These are phyloP conservation scores for Gymnoscelis rufifasciata DNA, from an alignment of 2,888 invertebrate genomes.

Conservation along the genomic window DNA sequence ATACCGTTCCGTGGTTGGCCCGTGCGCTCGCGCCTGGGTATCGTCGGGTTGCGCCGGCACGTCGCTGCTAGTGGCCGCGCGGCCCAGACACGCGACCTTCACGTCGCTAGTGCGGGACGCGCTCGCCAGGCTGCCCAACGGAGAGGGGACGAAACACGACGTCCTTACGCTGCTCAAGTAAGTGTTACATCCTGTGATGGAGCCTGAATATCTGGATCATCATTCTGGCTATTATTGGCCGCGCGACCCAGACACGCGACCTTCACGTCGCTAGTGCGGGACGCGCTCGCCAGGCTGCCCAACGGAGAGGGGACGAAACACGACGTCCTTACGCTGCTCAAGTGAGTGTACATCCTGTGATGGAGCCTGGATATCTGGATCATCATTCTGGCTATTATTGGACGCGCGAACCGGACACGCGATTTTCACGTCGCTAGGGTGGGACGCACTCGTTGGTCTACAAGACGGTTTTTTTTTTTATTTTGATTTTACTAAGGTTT, in stretches of 20 bases:
- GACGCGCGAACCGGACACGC: too few species aligned
- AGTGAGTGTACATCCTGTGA: too few species aligned
- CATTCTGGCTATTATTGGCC: too few species aligned
- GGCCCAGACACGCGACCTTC: slow-evolving; percentile 95
- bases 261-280: slow-evolving; percentile 93
- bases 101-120: slow-evolving; percentile 95
- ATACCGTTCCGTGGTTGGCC: slow-evolving; percentile 59
- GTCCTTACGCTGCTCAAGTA: slow-evolving; percentile 90
- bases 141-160: slow-evolving; percentile 94
- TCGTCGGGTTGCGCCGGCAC: slow-evolving; percentile 85
- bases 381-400: too few species aligned
- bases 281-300: slow-evolving; percentile 94
- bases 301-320: slow-evolving; percentile 96
- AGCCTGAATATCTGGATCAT: too few species aligned
- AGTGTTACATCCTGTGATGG: slow-evolving; percentile 7
- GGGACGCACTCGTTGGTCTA: too few species aligned
- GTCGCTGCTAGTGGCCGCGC: slow-evolving; percentile 86
- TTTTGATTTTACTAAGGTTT: too few species aligned
- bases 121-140: slow-evolving; percentile 94
- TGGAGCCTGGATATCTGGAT: too few species aligned
- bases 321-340: slow-evolving; percentile 93
- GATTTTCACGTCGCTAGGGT: too few species aligned
- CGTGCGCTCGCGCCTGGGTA: slow-evolving; percentile 74
- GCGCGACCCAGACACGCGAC: slow-evolving; percentile 77
- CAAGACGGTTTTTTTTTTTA: too few species aligned